A percentile compares a stretch with the other conserved stretches of the same genome.
Conservation (phyloP, 2,113 vertebrate genomes). For the Anguilla japonica region DNA sequence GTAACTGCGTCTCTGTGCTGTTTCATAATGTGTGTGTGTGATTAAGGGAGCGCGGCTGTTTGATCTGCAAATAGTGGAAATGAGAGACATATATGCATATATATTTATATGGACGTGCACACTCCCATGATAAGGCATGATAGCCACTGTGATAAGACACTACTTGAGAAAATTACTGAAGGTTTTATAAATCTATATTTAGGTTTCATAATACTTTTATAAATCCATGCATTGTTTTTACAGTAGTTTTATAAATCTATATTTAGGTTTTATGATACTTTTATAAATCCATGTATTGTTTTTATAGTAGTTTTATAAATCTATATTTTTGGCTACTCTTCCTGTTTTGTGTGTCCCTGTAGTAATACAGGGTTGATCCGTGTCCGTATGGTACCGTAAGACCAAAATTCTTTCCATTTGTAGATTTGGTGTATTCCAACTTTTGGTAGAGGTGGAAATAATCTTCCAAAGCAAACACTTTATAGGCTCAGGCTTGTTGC, state of each 20-base stretch:
- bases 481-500: too few relatives aligned
- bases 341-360: neutral
- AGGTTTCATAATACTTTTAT: neutral
- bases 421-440: neutral
- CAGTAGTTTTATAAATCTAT: neutral
- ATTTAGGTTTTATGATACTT: neutral
- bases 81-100: neutral
- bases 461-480: too few relatives aligned
- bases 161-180: neutral
- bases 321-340: neutral
- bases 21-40: neutral
- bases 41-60: neutral
- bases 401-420: neutral
- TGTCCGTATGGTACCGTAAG: neutral
- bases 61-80: neutral
- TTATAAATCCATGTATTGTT: neutral
- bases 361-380: too few relatives aligned
- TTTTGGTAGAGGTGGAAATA: too few relatives aligned
- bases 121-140: neutral
- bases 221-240: neutral
- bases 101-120: too few relatives aligned
- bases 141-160: neutral
- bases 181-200: too few relatives aligned
- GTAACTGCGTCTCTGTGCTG: slow-evolving; percentile 9
- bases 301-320: neutral